Conservation (phyloP, 2,797 vertebrate species). For the Danio tinwini region DNA sequence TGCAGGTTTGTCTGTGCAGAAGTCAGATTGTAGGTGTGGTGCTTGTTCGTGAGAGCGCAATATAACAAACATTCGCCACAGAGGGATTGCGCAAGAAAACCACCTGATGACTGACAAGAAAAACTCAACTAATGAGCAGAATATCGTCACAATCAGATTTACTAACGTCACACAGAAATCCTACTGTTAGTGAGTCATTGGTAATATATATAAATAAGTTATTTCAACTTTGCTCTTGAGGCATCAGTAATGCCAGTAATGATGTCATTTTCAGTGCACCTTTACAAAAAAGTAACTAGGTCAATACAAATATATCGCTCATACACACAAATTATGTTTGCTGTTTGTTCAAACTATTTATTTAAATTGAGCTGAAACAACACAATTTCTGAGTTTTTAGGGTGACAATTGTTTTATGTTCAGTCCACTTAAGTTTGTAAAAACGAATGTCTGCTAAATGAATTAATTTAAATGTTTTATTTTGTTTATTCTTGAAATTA, state of each 20-base stretch:
- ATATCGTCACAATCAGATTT: background rate
- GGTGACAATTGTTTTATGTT: too few species aligned
- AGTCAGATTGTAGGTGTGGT: constrained; percentile 41
- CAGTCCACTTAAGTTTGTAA: too few species aligned
- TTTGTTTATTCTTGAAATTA: background rate
- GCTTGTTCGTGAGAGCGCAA: constrained; percentile 21
- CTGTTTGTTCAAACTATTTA: too few species aligned
- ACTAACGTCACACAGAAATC: constrained; percentile 16
- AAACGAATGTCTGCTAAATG: too few species aligned
- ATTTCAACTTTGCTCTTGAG: background rate
- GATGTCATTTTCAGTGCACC: background rate
- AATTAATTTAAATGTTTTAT: too few species aligned
- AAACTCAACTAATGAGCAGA: background rate
- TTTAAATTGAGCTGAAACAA: too few species aligned
- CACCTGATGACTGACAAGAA: constrained; percentile 8
- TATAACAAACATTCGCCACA: constrained; percentile 5
- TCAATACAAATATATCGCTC: background rate
- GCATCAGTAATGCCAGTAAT: background rate
- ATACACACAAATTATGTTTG: too few species aligned
- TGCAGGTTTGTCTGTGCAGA: constrained; percentile 32
- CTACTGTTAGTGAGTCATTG: constrained; percentile 12
- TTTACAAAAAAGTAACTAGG: background rate
- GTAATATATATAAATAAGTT: too few species aligned
- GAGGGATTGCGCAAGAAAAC: background rate
- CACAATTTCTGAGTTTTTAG: too few species aligned